phyloP scores from a whole-genome alignment of 37 sponge, comb jelly and placozoan genomes.

The Eunapius fragilis region DNA sequence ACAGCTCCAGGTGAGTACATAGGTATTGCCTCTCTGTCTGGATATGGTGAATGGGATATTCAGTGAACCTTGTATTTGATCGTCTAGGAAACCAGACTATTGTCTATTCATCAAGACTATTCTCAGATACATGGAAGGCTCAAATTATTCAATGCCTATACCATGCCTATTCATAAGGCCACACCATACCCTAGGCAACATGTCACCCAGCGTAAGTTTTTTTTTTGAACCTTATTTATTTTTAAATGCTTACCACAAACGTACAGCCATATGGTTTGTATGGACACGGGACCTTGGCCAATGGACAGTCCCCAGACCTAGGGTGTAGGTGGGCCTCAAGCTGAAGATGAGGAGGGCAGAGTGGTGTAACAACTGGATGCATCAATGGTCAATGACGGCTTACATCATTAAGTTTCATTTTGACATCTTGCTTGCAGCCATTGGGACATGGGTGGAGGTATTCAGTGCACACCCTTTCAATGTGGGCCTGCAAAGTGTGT shows the following conservation, averaged over 20 bases:
- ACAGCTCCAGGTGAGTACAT: slow-evolving; percentile 18
- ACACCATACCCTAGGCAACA: no score
- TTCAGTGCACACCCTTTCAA: slow-evolving; percentile 39
- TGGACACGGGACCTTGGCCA: slow-evolving; percentile 47
- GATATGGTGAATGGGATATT: no score
- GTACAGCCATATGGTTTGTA: slow-evolving; percentile 9
- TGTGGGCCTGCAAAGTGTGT: slow-evolving; percentile 37
- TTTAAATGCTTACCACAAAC: background rate
- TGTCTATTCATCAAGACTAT: background rate
- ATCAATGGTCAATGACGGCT: background rate
- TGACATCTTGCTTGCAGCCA: slow-evolving; percentile 11
- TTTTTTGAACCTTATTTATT: no score
- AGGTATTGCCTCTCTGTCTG: slow-evolving; percentile 35
- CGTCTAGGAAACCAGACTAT: background rate
- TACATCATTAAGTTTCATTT: slow-evolving; percentile 39
- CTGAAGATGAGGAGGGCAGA: slow-evolving; percentile 3
- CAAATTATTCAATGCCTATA: no score
- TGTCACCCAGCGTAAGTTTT: no score
- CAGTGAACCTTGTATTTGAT: no score
- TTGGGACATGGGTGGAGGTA: slow-evolving; percentile 43
- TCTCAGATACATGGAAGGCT: no score
- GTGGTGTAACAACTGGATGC: background rate
- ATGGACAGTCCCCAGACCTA: slow-evolving; percentile 51
- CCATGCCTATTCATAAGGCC: no score
- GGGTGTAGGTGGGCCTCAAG: slow-evolving; percentile 33